These are phyloP conservation scores for Coptodon rendalli DNA, from an alignment of 2,113 vertebrate species.

Conservation along the genomic window DNA sequence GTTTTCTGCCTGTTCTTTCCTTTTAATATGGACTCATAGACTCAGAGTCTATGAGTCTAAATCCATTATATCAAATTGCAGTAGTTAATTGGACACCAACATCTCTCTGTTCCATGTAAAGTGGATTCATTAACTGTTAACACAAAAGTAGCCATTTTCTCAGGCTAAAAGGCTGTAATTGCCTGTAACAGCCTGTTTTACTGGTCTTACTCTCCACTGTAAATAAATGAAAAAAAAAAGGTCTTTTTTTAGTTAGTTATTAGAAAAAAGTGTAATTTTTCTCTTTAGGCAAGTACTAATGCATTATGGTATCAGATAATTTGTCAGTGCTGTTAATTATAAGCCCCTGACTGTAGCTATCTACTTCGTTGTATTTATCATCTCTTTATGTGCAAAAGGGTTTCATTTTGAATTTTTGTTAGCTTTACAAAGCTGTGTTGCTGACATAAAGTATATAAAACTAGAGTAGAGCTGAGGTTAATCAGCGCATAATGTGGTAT, in stretches of 20 bases:
- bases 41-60: background rate
- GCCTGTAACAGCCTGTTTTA: background rate
- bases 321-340: background rate
- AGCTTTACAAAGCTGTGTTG: background rate
- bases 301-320: background rate
- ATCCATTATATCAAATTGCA: background rate
- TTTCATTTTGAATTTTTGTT: background rate
- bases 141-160: background rate
- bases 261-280: background rate
- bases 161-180: background rate
- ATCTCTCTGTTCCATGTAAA: background rate
- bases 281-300: background rate
- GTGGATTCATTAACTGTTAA: background rate
- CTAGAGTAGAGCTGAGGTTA: background rate
- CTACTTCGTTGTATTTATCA: background rate
- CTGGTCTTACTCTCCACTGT: background rate
- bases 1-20: background rate
- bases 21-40: background rate
- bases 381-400: background rate
- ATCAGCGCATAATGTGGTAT: background rate
- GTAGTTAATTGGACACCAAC: background rate
- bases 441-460: background rate
- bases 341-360: background rate
- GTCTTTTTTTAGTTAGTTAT: background rate
- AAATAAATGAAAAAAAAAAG: background rate